Conservation (phyloP, 2,888 invertebrate species). For the Monochamus alternatus region DNA sequence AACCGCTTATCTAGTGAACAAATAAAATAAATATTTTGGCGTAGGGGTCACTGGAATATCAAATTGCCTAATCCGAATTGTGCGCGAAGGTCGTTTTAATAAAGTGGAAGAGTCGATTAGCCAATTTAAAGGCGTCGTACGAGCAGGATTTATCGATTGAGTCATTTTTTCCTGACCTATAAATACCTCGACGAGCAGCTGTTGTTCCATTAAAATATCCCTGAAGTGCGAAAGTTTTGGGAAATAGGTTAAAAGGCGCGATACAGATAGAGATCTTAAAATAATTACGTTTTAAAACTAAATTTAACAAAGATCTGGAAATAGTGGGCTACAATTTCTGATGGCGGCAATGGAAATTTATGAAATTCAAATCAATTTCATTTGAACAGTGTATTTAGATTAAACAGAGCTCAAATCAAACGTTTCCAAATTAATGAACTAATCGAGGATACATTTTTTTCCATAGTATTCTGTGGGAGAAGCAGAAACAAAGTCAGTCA, state of each 20-base stretch:
- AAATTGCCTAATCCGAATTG: conserved; percentile 9
- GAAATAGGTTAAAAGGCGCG: conserved; percentile 2
- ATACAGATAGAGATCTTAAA: neutral
- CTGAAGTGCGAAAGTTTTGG: conserved; percentile 20
- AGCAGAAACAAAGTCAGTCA: too few species aligned
- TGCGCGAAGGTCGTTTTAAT: conserved; percentile 41
- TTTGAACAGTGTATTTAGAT: too few species aligned
- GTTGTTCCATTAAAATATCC: conserved; percentile 20
- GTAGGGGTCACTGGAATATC: conserved; percentile 13
- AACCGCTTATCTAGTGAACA: neutral
- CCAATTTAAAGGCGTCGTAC: conserved; percentile 36
- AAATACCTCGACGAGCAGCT: conserved; percentile 33
- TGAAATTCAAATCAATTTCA: too few species aligned
- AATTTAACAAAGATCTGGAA: too few species aligned
- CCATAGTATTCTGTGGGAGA: too few species aligned
- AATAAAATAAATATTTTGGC: neutral
- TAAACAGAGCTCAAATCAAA: too few species aligned
- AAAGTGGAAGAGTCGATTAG: conserved; percentile 43
- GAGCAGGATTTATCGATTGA: conserved; percentile 38
- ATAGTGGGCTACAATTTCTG: too few species aligned
- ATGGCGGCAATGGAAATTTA: too few species aligned
- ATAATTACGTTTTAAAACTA: neutral
- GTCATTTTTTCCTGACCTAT: conserved; percentile 38
- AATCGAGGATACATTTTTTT: too few species aligned
- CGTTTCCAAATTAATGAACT: too few species aligned